A percentile compares a stretch with the other conserved stretches of the same genome.
phyloP scores from a whole-genome alignment of 2,888 invertebrate genomes.

The Aspidapion aeneum region DNA sequence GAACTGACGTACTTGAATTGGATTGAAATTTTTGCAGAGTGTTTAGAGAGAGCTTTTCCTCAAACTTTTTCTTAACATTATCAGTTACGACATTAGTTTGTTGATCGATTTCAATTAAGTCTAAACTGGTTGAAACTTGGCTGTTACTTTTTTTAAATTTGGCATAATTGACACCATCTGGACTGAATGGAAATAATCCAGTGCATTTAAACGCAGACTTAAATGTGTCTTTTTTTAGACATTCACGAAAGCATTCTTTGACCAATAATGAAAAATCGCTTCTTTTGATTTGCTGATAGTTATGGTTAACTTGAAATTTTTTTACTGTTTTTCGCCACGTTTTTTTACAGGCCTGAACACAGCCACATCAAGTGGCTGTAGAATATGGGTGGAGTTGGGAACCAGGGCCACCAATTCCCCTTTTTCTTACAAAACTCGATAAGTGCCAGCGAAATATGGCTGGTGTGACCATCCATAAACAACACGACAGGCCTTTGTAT shows the following conservation, averaged over 20 bases:
- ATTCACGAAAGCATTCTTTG: constrained; percentile 28
- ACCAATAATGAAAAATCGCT: too few species aligned
- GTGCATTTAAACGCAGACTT: neutral
- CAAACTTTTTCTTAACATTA: neutral
- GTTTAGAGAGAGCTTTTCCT: neutral
- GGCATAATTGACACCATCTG: neutral
- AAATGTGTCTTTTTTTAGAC: neutral
- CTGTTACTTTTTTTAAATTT: neutral
- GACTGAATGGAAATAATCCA: constrained; percentile 1
- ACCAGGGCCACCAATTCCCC: constrained; percentile 37
- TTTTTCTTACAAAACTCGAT: constrained; percentile 42
- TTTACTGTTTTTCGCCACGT: constrained; percentile 34
- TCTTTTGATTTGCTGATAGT: too few species aligned
- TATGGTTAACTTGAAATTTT: constrained; percentile 28
- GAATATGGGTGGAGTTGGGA: constrained; percentile 43
- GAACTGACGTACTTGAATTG: neutral
- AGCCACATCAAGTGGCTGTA: constrained; percentile 43
- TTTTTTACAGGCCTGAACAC: constrained; percentile 40
- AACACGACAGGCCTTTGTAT: constrained; percentile 41
- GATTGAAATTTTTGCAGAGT: neutral
- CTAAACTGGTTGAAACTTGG: neutral
- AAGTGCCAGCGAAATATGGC: constrained; percentile 41
- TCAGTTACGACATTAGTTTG: neutral
- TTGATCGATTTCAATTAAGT: neutral
- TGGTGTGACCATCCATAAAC: constrained; percentile 44